Evolutionary conservation across 2,113 vertebrate genomes (phyloP).

Genomic region (Pandion haliaetus): DNA sequence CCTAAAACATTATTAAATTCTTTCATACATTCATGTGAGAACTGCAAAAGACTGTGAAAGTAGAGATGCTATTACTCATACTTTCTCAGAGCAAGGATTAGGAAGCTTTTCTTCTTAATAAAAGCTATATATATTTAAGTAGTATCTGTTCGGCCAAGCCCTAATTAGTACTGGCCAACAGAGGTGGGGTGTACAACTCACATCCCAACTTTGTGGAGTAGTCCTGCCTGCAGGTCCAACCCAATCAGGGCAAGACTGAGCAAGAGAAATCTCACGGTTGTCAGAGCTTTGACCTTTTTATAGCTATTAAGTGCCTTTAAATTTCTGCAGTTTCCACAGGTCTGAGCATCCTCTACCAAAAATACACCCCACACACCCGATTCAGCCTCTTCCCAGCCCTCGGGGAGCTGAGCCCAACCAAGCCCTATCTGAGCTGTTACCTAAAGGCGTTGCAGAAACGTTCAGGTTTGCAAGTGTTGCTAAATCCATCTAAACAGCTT

Average conservation of each 20-base stretch:
- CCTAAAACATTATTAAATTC: conserved; percentile 34
- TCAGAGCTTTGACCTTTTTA: neutral
- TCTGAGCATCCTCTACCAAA: neutral
- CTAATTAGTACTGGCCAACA: neutral
- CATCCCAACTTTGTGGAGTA: neutral
- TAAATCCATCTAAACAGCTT: conserved; percentile 13
- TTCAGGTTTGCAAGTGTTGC: neutral
- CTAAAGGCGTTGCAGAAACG: neutral
- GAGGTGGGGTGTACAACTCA: neutral
- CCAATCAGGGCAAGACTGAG: neutral
- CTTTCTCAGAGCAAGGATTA: neutral
- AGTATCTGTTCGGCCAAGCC: neutral
- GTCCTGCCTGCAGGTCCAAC: neutral
- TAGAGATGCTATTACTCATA: conserved; percentile 1
- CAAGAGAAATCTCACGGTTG: rapidly evolving
- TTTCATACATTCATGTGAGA: conserved; percentile 28
- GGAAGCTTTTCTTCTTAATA: neutral
- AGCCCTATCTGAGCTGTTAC: neutral
- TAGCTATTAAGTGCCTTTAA: neutral
- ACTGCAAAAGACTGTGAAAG: neutral
- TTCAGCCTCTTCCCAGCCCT: neutral
- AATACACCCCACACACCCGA: rapidly evolving
- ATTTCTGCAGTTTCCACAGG: neutral
- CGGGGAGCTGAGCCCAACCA: neutral
- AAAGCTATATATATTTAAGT: neutral